Conservation (phyloP, 2,888 invertebrate species). For the Macaria notata region DNA sequence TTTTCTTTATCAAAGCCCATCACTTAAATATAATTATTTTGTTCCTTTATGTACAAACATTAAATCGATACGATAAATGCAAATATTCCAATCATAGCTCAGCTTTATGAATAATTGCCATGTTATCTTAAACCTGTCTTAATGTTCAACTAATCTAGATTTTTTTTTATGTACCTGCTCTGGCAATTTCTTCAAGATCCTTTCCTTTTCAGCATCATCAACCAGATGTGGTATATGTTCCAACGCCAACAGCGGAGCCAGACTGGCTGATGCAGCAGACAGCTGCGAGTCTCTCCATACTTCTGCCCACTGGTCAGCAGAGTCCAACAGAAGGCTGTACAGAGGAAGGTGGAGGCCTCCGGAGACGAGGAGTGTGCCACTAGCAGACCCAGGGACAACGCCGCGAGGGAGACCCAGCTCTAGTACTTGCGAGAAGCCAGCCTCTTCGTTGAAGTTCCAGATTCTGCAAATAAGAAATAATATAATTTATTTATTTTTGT, state of each 20-base stretch:
- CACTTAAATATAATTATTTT: no score
- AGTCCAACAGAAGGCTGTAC: slow-evolving; percentile 63
- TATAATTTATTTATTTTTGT: no score
- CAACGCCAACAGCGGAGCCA: slow-evolving; percentile 81
- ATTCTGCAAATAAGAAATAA: slow-evolving; percentile 63
- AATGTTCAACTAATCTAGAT: no score
- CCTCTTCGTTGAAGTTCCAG: slow-evolving; percentile 87
- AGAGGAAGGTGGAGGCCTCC: slow-evolving; percentile 84
- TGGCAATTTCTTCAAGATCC: slow-evolving; percentile 76
- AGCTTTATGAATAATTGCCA: no score
- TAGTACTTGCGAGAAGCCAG: slow-evolving; percentile 86
- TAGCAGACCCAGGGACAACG: slow-evolving; percentile 85
- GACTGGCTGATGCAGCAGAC: slow-evolving; percentile 80
- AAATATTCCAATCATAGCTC: no score
- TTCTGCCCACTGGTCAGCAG: slow-evolving; percentile 66
- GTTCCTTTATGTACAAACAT: no score
- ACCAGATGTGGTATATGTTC: slow-evolving; percentile 79
- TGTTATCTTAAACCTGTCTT: no score
- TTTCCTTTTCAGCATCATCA: slow-evolving; percentile 76
- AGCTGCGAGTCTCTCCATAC: slow-evolving; percentile 75
- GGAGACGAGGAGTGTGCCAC: slow-evolving; percentile 82
- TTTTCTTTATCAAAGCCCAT: no score
- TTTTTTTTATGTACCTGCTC: slow-evolving; percentile 66
- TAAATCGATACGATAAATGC: no score
- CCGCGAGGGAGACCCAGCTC: slow-evolving; percentile 85